Evolutionary conservation across 2,797 vertebrate species (phyloP).

Genomic region (Cryptoprocta ferox): DNA sequence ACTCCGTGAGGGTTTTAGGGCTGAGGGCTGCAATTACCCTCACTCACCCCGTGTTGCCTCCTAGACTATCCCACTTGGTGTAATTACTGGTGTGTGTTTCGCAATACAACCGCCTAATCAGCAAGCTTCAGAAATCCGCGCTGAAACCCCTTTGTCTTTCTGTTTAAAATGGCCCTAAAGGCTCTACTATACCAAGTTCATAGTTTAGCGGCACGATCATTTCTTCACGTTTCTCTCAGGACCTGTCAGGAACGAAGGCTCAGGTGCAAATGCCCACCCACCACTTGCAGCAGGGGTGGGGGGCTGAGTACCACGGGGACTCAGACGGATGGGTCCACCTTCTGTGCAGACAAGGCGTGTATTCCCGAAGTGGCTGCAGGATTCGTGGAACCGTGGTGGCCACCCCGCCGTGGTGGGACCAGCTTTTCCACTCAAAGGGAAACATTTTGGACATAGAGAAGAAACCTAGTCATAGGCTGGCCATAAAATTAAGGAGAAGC

Average conservation of each 20-base stretch:
- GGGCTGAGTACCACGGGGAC: rapidly evolving
- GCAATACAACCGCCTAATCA: too few relatives aligned
- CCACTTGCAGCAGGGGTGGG: too few relatives aligned
- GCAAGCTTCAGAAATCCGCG: background rate
- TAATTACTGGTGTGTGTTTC: background rate
- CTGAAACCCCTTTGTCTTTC: background rate
- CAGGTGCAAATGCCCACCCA: rapidly evolving
- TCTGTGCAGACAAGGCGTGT: rapidly evolving
- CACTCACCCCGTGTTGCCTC: rapidly evolving
- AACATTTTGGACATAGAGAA: background rate
- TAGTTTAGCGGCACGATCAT: background rate
- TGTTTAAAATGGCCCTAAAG: background rate
- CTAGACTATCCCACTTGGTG: rapidly evolving
- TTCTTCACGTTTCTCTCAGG: background rate
- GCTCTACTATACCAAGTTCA: background rate
- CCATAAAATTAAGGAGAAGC: background rate
- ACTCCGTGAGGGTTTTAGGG: rapidly evolving
- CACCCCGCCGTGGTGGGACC: rapidly evolving
- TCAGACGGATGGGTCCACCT: rapidly evolving
- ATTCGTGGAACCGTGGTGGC: too few relatives aligned
- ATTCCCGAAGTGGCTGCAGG: rapidly evolving
- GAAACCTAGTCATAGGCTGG: rapidly evolving
- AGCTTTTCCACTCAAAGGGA: background rate
- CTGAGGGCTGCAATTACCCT: rapidly evolving
- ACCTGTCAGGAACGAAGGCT: background rate